Percentiles rank a stretch among this genome's conserved stretches.
These are phyloP conservation scores for Drosophila burlai DNA, from an alignment of 1,140 invertebrate genomes.

Conservation along the genomic window DNA sequence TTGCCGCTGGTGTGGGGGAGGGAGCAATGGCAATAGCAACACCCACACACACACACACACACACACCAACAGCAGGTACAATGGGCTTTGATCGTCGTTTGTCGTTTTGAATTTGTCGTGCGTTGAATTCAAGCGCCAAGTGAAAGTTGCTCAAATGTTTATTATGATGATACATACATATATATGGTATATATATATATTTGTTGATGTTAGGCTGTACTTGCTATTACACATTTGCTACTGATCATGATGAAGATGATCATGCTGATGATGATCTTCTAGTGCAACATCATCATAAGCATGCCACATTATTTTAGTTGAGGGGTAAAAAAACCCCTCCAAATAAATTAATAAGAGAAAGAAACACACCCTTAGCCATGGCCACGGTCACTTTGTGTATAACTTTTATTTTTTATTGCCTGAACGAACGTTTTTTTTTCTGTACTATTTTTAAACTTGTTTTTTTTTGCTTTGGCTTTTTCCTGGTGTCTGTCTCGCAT, in stretches of 20 bases:
- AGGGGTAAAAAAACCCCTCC: background rate
- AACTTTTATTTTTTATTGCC: constrained; percentile 16
- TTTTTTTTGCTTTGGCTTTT: background rate
- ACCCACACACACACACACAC: background rate
- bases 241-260: background rate
- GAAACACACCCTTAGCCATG: constrained; percentile 15
- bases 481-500: constrained; percentile 46
- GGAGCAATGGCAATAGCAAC: background rate
- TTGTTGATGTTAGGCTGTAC: constrained; percentile 20
- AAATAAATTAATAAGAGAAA: background rate
- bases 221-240: constrained; percentile 55
- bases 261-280: background rate
- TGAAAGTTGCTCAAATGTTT: constrained; percentile 83
- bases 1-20: constrained; percentile 50
- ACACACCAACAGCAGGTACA: constrained; percentile 15
- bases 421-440: background rate
- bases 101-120: constrained; percentile 79
- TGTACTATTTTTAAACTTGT: background rate
- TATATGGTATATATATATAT: constrained; percentile 40
- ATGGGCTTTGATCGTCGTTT: constrained; percentile 58
- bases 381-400: constrained; percentile 41
- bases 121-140: constrained; percentile 83
- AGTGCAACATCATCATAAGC: background rate
- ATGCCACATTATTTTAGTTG: background rate
- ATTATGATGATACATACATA: constrained; percentile 72